Conservation (phyloP, 2,888 invertebrate species). For the Drosophila setosimentum region DNA sequence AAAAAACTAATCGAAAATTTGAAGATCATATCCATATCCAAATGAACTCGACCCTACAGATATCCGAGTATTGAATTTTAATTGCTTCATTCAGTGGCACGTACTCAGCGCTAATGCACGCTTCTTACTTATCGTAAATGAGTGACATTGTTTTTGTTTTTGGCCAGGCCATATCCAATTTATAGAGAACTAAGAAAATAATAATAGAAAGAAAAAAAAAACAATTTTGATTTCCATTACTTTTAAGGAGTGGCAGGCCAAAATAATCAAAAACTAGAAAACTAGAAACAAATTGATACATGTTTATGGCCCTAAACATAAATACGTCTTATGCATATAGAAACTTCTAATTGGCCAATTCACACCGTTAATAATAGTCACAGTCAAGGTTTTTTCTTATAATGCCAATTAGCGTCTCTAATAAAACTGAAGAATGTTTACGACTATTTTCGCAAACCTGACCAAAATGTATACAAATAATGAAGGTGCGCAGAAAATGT, state of each 20-base stretch:
- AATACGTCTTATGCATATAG: not conserved
- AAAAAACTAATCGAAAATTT: not conserved
- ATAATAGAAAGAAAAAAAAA: conserved; percentile 1
- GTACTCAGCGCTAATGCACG: conserved; percentile 40
- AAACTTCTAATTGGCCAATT: conserved; percentile 30
- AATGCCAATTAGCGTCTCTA: conserved; percentile 33
- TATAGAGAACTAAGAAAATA: conserved; percentile 11
- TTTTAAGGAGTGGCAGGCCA: conserved; percentile 21
- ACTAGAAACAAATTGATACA: not conserved
- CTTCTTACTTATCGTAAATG: conserved; percentile 36
- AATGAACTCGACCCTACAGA: conserved; percentile 3
- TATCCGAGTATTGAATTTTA: conserved; percentile 35
- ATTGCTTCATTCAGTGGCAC: conserved; percentile 46
- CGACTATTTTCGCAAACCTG: conserved; percentile 9
- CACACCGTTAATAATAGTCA: conserved; percentile 2
- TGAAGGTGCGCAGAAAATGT: conserved; percentile 10
- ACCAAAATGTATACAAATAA: conserved; percentile 7
- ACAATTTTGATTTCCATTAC: conserved; percentile 8
- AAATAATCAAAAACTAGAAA: not conserved
- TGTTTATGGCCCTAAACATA: not conserved
- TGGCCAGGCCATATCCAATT: conserved; percentile 24
- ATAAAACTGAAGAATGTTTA: conserved; percentile 44
- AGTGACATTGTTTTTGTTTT: conserved; percentile 24
- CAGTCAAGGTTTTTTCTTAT: conserved; percentile 26
- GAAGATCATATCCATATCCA: conserved; percentile 20